Percentiles rank a stretch among this genome's conserved stretches.
Evolutionary conservation across 2,888 invertebrate genomes (phyloP).

Genomic region (Chrysotoxum bicinctum): DNA sequence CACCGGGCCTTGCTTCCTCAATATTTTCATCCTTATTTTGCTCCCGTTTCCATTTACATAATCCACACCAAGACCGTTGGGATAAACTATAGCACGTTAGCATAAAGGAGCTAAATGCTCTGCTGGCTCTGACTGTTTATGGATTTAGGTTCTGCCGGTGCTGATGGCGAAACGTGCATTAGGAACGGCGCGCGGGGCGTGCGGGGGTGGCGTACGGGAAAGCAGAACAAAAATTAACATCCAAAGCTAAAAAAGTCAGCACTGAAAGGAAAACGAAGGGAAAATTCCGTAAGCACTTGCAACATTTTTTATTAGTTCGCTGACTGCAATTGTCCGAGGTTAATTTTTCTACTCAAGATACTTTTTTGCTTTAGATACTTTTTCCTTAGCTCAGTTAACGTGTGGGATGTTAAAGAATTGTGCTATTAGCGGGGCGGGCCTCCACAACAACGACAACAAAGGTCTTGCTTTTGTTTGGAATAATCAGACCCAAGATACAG

Average conservation of each 20-base stretch:
- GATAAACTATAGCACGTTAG: constrained; percentile 39
- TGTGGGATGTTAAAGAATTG: constrained; percentile 4
- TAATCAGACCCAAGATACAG: constrained; percentile 28
- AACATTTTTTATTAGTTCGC: constrained; percentile 67
- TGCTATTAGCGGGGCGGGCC: background rate
- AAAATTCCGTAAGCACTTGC: constrained; percentile 52
- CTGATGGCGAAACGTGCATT: constrained; percentile 40
- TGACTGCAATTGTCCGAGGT: constrained; percentile 72
- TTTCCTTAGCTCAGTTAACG: background rate
- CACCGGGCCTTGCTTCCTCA: background rate
- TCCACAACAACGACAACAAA: background rate
- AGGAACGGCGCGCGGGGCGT: too few species aligned
- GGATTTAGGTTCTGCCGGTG: constrained; percentile 8
- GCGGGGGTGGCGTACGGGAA: too few species aligned
- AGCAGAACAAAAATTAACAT: background rate
- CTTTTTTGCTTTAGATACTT: constrained; percentile 16
- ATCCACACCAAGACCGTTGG: constrained; percentile 59
- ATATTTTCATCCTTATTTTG: constrained; percentile 7
- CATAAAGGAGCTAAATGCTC: constrained; percentile 44
- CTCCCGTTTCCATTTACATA: constrained; percentile 61
- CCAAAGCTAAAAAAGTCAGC: constrained; percentile 19
- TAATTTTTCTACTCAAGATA: constrained; percentile 44
- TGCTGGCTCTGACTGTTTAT: constrained; percentile 3
- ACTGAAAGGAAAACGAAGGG: constrained; percentile 2
- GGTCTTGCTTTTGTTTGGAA: constrained; percentile 8